A percentile compares a stretch with the other conserved stretches of the same genome.
Evolutionary conservation across 2,888 invertebrate species (phyloP).

Genomic region (Chromoteleia sp.): DNA sequence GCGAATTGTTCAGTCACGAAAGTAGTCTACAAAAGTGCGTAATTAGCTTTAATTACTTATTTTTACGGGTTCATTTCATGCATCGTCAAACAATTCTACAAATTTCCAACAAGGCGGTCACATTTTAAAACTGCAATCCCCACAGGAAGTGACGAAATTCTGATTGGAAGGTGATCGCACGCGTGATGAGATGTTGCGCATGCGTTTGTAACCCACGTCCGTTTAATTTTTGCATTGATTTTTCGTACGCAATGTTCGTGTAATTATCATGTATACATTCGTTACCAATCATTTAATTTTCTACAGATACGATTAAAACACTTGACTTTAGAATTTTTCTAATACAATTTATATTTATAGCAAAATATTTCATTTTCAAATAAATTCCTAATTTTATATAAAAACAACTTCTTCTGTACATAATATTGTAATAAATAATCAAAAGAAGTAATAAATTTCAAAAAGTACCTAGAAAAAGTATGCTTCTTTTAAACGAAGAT

Average conservation of each 20-base stretch:
- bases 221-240: slow-evolving; percentile 28
- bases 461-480: too few relatives aligned
- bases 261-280: not conserved
- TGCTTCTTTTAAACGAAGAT: too few relatives aligned
- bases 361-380: too few relatives aligned
- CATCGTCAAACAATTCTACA: slow-evolving; percentile 19
- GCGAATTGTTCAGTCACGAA: slow-evolving; percentile 22
- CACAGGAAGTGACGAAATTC: slow-evolving; percentile 55
- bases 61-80: slow-evolving; percentile 31
- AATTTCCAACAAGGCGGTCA: slow-evolving; percentile 9
- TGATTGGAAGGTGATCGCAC: not conserved
- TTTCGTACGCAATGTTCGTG: not conserved
- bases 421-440: too few relatives aligned
- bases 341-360: too few relatives aligned
- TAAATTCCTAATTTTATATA: too few relatives aligned
- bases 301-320: too few relatives aligned
- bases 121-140: slow-evolving; percentile 31
- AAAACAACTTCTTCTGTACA: too few relatives aligned
- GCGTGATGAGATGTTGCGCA: slow-evolving; percentile 27
- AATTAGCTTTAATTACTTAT: slow-evolving; percentile 34
- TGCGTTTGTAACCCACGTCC: slow-evolving; percentile 23
- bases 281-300: too few relatives aligned
- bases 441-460: too few relatives aligned
- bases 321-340: too few relatives aligned
- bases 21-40: slow-evolving; percentile 20